Percentiles rank a stretch among this genome's conserved stretches.
Conservation (phyloP, 2,797 vertebrate genomes). For the Tangara arthus region DNA sequence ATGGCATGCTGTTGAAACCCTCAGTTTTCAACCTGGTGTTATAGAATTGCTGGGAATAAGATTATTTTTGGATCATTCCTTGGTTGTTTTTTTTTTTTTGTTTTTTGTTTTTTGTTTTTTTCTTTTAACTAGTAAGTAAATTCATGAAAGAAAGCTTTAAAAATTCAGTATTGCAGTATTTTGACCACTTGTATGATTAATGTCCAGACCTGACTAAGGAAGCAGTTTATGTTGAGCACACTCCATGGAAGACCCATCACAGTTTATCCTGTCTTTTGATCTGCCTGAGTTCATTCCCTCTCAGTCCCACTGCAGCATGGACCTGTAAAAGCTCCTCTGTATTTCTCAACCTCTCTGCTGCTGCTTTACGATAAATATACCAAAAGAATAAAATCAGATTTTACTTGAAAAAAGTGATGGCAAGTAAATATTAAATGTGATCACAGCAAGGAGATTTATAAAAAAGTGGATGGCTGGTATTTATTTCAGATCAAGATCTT, state of each 20-base stretch:
- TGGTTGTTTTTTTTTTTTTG: fast-evolving
- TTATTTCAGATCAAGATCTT: slow-evolving; percentile 33
- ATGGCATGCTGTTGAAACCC: background rate
- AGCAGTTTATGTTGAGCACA: background rate
- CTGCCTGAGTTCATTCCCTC: background rate
- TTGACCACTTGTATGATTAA: background rate
- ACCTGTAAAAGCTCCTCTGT: background rate
- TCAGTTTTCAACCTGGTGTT: background rate
- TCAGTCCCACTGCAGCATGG: background rate
- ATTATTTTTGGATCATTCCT: fast-evolving
- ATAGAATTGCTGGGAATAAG: background rate
- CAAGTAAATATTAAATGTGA: background rate
- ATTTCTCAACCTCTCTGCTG: background rate
- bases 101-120: fast-evolving
- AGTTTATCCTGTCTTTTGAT: background rate
- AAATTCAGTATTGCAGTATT: background rate
- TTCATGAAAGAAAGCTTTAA: background rate
- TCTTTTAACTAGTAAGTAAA: background rate
- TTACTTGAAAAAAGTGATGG: background rate
- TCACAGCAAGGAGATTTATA: background rate
- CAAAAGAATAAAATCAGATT: background rate
- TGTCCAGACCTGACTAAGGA: background rate
- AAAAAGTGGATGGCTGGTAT: background rate
- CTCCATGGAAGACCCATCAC: background rate
- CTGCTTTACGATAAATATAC: background rate